Conservation (phyloP, 2,888 invertebrate genomes). For the Hermodice carunculata region DNA sequence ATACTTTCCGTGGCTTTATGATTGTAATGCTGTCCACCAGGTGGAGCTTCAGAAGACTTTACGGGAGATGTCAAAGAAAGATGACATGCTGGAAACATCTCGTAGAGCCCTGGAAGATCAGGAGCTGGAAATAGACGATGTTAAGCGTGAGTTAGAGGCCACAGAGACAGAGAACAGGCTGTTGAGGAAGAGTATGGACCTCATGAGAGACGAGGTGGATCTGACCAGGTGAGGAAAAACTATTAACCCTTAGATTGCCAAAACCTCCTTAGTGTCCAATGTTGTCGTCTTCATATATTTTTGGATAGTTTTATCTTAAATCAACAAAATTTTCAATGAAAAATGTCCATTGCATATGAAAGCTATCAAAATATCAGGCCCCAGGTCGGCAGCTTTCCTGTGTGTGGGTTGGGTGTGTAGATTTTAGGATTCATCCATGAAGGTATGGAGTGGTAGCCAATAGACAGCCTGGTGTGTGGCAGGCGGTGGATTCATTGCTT, state of each 20-base stretch:
- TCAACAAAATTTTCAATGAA: no score
- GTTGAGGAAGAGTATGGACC: constrained; percentile 55
- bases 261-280: no score
- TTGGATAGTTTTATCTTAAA: not conserved
- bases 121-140: constrained; percentile 56
- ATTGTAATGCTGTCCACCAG: constrained; percentile 47
- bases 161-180: constrained; percentile 60
- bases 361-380: no score
- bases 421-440: no score
- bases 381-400: no score
- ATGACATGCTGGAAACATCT: constrained; percentile 56
- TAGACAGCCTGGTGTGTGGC: no score
- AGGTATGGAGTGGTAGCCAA: no score
- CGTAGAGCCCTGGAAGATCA: constrained; percentile 58
- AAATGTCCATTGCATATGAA: no score
- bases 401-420: no score
- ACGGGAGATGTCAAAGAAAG: constrained; percentile 57
- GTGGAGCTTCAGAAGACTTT: constrained; percentile 60
- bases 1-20: no score
- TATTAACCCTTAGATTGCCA: not conserved
- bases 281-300: no score
- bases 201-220: constrained; percentile 50
- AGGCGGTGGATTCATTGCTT: no score
- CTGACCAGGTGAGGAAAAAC: constrained; percentile 51
- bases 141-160: constrained; percentile 54